These are phyloP conservation scores for Drosophila ogumai DNA, from an alignment of 1,140 invertebrate genomes.

Conservation along the genomic window DNA sequence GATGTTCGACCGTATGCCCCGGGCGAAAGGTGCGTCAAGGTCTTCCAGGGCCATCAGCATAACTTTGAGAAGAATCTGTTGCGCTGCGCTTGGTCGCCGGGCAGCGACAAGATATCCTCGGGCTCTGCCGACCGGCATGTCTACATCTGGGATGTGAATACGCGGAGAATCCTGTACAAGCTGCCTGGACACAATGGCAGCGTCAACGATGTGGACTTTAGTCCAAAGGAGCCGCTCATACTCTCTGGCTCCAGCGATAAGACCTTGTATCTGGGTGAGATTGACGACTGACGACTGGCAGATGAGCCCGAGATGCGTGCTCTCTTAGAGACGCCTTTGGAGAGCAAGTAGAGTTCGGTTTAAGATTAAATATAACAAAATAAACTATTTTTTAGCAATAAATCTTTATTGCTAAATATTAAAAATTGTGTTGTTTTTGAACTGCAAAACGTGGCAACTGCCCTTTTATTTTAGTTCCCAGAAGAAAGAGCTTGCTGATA, in stretches of 20 bases:
- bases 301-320: constrained; percentile 5
- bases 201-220: constrained; percentile 98
- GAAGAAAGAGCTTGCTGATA: background rate
- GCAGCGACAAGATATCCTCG: constrained; percentile 93
- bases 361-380: constrained; percentile 8
- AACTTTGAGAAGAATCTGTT: constrained; percentile 99
- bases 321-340: background rate
- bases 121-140: constrained; percentile 98
- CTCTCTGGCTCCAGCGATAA: constrained; percentile 98
- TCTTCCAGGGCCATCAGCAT: constrained; percentile 97
- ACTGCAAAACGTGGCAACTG: background rate
- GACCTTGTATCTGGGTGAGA: constrained; percentile 97
- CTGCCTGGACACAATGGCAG: constrained; percentile 99
- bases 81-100: constrained; percentile 94
- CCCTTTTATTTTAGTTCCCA: background rate
- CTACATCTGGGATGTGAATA: constrained; percentile 98
- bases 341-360: background rate
- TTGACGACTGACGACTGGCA: constrained; percentile 91
- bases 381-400: background rate
- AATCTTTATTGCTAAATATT: background rate
- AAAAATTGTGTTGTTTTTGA: background rate
- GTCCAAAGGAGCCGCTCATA: constrained; percentile 97
- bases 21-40: constrained; percentile 96
- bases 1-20: constrained; percentile 93
- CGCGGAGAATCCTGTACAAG: constrained; percentile 96